Base-by-base conservation (phyloP, 1,140 invertebrate species). In the Brachionus asplanchnoidis region DNA sequence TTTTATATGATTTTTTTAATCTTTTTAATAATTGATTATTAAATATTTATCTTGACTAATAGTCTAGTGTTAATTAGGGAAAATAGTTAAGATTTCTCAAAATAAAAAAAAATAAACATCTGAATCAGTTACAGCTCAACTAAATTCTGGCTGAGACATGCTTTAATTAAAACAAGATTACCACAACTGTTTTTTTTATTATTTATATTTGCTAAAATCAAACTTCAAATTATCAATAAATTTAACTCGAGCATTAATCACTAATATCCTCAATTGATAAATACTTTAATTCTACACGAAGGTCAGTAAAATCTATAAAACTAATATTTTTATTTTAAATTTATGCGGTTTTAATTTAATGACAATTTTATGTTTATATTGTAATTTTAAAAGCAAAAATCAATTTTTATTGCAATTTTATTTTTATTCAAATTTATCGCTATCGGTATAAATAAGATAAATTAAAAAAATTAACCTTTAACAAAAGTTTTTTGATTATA, bases 381-480 rank as follows among this genome's bases (percentile, higher is more conserved):
- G 2, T 26, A 60, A 60, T 60, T n/a, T 60, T 12, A 23, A 17
- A 56, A 60, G 23, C 3, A 60, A 60, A 60, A 60, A 60, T 60
- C 46, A 60, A 60, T 60, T 26, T 60, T 60, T 23, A 60, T 9
- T 20, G 26, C 6, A n/a, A 53, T 53, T 36, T 36, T 36, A 36
- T 60, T 60, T 60, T 60, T 60, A 60, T 60, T 60, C 53, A 60
- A 60, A 60, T 60, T 60, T 60, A 60, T 60, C 53, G 53, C 53
- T 60, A 7, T 60, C 53, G 53, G 53, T 60, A 23, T 60, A 60
- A 60, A 60, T 60, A 20, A 60, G 20, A 60, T 60, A 60, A 60
- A 60, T 23, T 8, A 60, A 60, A 60, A 20, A 60, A 60, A 60
- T 23, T 17, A 60, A 60, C n/a, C 20, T 60, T 23, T 60, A 60